Conservation (phyloP, 2,113 vertebrate genomes). For the Petroica traversi region DNA sequence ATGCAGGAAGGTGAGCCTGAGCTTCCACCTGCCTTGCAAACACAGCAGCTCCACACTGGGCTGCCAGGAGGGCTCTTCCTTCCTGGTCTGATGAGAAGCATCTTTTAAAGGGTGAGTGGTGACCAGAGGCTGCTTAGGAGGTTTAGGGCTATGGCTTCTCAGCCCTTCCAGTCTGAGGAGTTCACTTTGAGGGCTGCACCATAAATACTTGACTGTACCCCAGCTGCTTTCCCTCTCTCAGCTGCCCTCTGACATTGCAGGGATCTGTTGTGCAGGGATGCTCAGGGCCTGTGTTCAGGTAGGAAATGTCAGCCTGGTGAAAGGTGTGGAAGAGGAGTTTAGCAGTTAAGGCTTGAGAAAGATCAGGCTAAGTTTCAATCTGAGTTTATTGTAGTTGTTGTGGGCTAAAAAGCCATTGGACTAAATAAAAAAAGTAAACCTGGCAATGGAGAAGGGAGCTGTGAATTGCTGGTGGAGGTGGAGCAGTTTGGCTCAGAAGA, state of each 20-base stretch:
- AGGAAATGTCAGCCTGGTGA: not conserved
- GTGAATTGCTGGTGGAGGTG: not conserved
- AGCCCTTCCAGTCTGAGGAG: accelerated
- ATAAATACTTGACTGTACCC: accelerated
- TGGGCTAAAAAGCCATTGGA: not conserved
- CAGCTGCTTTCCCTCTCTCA: not conserved
- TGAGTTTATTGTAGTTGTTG: not conserved
- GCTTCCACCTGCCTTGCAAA: not conserved
- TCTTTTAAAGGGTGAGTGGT: not conserved
- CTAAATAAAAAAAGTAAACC: not conserved
- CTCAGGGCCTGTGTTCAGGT: accelerated
- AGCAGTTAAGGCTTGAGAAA: not conserved
- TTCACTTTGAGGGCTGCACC: not conserved
- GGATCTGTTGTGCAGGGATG: accelerated
- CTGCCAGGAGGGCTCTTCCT: not conserved
- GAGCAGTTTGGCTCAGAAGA: not conserved
- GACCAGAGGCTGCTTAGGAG: not conserved
- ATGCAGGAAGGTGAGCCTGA: not conserved
- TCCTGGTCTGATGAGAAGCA: not conserved
- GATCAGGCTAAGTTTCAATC: not conserved
- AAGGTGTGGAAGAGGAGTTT: not conserved
- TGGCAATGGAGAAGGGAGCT: accelerated
- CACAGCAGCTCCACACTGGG: not conserved
- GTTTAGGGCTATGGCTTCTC: accelerated
- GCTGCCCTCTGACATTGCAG: not conserved